Evolutionary conservation across 2,797 vertebrate species (phyloP).

Genomic region (Enteromius afrohamiltoni): DNA sequence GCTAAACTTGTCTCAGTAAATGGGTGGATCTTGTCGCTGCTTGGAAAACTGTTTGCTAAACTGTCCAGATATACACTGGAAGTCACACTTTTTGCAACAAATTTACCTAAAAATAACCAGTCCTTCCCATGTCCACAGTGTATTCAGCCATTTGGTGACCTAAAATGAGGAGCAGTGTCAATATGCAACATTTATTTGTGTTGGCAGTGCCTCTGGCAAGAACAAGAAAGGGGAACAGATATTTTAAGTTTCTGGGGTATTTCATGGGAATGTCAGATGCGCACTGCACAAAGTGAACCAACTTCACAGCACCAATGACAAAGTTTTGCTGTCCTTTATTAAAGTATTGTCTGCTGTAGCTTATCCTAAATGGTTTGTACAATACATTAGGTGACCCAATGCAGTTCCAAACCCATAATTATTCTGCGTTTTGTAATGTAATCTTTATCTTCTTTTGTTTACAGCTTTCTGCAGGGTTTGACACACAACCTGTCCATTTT

Average conservation of each 20-base stretch:
- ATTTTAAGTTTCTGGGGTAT: conserved; percentile 27
- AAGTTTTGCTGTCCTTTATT: conserved; percentile 13
- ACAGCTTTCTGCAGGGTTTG: not conserved
- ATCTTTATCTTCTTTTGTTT: not conserved
- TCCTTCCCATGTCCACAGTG: conserved; percentile 11
- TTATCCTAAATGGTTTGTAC: not conserved
- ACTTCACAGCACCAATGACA: conserved; percentile 3
- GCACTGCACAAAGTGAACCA: not conserved
- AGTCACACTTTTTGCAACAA: conserved; percentile 16
- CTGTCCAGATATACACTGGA: conserved; percentile 21
- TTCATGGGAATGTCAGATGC: conserved; percentile 2
- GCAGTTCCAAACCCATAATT: not conserved
- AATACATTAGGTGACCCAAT: not conserved
- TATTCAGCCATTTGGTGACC: conserved; percentile 28
- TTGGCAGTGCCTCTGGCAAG: conserved; percentile 21
- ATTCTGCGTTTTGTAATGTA: not conserved
- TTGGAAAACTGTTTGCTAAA: conserved; percentile 25
- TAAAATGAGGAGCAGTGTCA: conserved; percentile 34
- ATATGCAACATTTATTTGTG: conserved; percentile 31
- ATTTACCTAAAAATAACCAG: conserved; percentile 22
- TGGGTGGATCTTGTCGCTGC: not conserved
- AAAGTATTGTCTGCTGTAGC: not conserved
- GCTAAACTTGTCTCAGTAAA: conserved; percentile 45
- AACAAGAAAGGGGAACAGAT: conserved; percentile 37
- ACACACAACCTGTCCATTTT: not conserved